These are phyloP conservation scores for Balaeniceps rex DNA, from an alignment of 2,113 vertebrate genomes.

Conservation along the genomic window DNA sequence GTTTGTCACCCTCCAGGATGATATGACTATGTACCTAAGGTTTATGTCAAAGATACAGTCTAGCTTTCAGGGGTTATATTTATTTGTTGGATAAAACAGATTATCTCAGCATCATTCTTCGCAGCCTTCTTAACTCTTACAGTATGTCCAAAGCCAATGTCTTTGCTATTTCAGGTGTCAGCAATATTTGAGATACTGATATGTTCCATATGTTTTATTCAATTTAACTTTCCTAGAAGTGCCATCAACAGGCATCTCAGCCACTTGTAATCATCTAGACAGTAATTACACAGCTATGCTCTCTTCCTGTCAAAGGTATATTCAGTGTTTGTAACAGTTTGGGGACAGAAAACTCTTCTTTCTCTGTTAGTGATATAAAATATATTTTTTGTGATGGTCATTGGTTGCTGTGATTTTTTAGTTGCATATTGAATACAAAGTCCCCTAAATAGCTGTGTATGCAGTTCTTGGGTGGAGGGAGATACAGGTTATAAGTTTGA, in stretches of 20 bases:
- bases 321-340: not conserved
- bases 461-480: not conserved
- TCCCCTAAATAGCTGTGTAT: not conserved
- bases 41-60: not conserved
- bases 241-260: not conserved
- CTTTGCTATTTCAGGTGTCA: not conserved
- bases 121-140: not conserved
- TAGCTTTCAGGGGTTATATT: not conserved
- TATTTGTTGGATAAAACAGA: not conserved
- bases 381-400: not conserved
- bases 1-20: not conserved
- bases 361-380: not conserved
- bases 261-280: not conserved
- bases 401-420: not conserved
- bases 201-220: not conserved
- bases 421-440: not conserved
- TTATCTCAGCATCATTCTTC: not conserved
- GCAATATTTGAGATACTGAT: not conserved
- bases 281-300: not conserved
- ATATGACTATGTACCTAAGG: not conserved
- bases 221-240: not conserved
- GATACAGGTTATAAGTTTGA: not conserved
- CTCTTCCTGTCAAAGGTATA: not conserved
- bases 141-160: not conserved
- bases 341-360: not conserved